These are phyloP conservation scores for Congeria kusceri DNA, from an alignment of 2,888 invertebrate species.

Conservation along the genomic window DNA sequence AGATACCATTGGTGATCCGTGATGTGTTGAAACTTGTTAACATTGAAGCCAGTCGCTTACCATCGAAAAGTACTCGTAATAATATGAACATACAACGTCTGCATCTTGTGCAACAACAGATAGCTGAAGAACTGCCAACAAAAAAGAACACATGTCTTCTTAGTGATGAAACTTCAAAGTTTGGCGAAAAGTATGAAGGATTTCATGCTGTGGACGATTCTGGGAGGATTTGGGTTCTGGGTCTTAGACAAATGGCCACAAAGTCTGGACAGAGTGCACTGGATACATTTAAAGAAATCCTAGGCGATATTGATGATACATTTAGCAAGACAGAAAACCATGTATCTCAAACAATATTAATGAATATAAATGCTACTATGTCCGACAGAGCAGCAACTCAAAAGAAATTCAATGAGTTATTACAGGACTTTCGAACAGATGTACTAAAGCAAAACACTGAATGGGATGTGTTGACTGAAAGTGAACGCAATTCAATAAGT, in stretches of 20 bases:
- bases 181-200: slow-evolving; percentile 52
- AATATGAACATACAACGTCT: slow-evolving; percentile 56
- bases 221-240: slow-evolving; percentile 42
- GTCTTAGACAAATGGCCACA: slow-evolving; percentile 47
- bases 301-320: slow-evolving; percentile 28
- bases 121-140: slow-evolving; percentile 45
- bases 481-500: slow-evolving; percentile 18
- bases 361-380: slow-evolving; percentile 39
- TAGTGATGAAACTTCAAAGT: slow-evolving; percentile 57
- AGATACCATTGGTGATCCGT: slow-evolving; percentile 40
- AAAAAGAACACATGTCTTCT: slow-evolving; percentile 42
- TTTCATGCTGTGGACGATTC: slow-evolving; percentile 56
- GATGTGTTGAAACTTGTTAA: slow-evolving; percentile 46
- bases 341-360: slow-evolving; percentile 17
- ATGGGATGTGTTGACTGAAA: slow-evolving; percentile 23
- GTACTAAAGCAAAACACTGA: slow-evolving; percentile 21
- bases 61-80: slow-evolving; percentile 45
- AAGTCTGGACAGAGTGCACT: slow-evolving; percentile 34
- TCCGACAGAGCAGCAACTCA: slow-evolving; percentile 37
- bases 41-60: slow-evolving; percentile 35
- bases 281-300: slow-evolving; percentile 26
- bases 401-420: slow-evolving; percentile 30
- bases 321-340: slow-evolving; percentile 5
- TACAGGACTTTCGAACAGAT: slow-evolving; percentile 25
- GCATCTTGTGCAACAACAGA: slow-evolving; percentile 46